Evolutionary conservation across 2,113 vertebrate species (phyloP).

Genomic region (Atlantisia rogersi): DNA sequence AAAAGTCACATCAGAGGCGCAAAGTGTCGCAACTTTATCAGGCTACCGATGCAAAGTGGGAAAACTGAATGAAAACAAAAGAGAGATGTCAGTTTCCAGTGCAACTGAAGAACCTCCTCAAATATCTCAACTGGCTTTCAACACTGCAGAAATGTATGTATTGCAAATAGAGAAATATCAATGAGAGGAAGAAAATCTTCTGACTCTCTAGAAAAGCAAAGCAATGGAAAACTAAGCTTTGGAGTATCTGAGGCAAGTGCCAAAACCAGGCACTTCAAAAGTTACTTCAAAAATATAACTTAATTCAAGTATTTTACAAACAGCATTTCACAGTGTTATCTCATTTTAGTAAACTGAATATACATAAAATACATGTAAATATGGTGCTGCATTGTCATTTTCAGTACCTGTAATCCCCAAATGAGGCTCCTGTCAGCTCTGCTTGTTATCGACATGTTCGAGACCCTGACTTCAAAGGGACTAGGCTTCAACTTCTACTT

Average conservation of each 20-base stretch:
- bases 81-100: not conserved
- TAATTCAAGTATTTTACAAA: not conserved
- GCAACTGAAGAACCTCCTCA: not conserved
- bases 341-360: not conserved
- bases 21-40: not conserved
- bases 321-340: not conserved
- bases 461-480: not conserved
- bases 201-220: not conserved
- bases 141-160: not conserved
- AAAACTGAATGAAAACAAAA: not conserved
- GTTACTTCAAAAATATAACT: not conserved
- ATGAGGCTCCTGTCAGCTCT: not conserved
- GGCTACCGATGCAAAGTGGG: not conserved
- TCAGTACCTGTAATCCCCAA: not conserved
- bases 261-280: not conserved
- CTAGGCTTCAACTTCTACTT: not conserved
- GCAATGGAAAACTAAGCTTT: not conserved
- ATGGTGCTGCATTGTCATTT: not conserved
- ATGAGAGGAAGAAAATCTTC: not conserved
- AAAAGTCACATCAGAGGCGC: not conserved
- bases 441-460: not conserved
- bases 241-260: not conserved
- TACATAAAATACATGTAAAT: accelerated
- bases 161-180: not conserved
- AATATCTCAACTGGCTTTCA: not conserved